phyloP scores from a whole-genome alignment of 1,140 invertebrate species.

The Bradysia coprophila region DNA sequence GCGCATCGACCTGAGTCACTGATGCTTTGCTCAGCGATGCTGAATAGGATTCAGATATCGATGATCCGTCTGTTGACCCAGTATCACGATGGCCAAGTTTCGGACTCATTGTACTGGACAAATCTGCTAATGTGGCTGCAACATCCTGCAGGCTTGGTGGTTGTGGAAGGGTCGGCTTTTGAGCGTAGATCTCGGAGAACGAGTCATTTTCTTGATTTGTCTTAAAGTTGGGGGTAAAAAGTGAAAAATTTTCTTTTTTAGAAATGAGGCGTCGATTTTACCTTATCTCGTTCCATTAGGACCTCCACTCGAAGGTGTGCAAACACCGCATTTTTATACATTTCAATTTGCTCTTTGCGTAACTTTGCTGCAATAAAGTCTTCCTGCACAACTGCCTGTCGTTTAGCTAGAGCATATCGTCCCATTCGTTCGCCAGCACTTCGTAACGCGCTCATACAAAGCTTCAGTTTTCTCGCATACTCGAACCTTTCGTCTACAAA shows the following conservation, averaged over 20 bases:
- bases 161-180: slow-evolving; percentile 16
- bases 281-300: slow-evolving; percentile 61
- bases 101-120: not conserved
- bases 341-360: slow-evolving; percentile 76
- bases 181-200: slow-evolving; percentile 18
- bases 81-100: not conserved
- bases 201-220: slow-evolving; percentile 13
- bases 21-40: not conserved
- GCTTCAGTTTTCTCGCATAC: slow-evolving; percentile 76
- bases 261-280: slow-evolving; percentile 18
- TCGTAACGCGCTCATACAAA: slow-evolving; percentile 60
- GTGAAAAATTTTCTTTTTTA: not conserved
- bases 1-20: slow-evolving; percentile 15
- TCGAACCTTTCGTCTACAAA: slow-evolving; percentile 71
- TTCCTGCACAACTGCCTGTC: slow-evolving; percentile 74
- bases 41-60: not conserved
- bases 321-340: slow-evolving; percentile 50
- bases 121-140: slow-evolving; percentile 10
- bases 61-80: not conserved
- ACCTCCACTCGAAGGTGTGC: slow-evolving; percentile 47
- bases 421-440: slow-evolving; percentile 76
- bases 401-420: slow-evolving; percentile 78
- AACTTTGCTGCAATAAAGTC: slow-evolving; percentile 77
- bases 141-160: slow-evolving; percentile 22
- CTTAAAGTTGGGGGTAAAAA: no score